A percentile compares a stretch with the other conserved stretches of the same genome.
Evolutionary conservation across 2,888 invertebrate species (phyloP).

Genomic region (Chymomyza fuscimana): DNA sequence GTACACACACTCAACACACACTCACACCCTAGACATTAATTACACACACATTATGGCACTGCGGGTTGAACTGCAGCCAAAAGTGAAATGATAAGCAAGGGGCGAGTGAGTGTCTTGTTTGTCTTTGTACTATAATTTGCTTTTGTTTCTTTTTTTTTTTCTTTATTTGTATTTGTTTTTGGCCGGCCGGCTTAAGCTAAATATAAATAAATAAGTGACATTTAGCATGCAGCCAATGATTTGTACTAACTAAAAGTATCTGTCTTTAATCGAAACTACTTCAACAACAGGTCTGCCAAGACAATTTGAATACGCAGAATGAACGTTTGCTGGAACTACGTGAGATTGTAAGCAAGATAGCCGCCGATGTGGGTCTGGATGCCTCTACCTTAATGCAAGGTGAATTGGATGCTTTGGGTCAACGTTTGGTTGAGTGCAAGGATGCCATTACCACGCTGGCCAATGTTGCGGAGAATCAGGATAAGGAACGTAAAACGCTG

Average conservation of each 20-base stretch:
- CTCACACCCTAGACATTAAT: background rate
- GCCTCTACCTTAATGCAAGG: conserved; percentile 86
- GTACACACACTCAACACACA: conserved; percentile 19
- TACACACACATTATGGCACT: background rate
- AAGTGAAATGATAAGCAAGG: background rate
- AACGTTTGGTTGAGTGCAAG: conserved; percentile 87
- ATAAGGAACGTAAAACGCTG: conserved; percentile 81
- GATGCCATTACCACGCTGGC: conserved; percentile 87
- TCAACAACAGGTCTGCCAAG: conserved; percentile 86
- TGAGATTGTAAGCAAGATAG: conserved; percentile 88
- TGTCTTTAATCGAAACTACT: background rate
- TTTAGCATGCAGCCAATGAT: conserved; percentile 32
- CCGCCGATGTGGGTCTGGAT: conserved; percentile 88
- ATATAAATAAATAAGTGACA: conserved; percentile 45
- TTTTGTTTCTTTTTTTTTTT: background rate
- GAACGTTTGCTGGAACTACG: conserved; percentile 85
- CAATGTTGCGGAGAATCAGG: conserved; percentile 87
- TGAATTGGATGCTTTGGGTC: conserved; percentile 88
- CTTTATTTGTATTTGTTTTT: background rate
- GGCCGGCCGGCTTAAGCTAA: conserved; percentile 37
- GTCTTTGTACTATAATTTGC: background rate
- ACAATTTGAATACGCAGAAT: conserved; percentile 86
- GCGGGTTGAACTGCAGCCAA: background rate
- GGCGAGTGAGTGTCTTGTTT: background rate
- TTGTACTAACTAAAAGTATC: background rate